Evolutionary conservation across 2,113 vertebrate species (phyloP), one percentile per base, ranked within the genome.

Genomic region (Aldabrachelys gigantea): DNA sequence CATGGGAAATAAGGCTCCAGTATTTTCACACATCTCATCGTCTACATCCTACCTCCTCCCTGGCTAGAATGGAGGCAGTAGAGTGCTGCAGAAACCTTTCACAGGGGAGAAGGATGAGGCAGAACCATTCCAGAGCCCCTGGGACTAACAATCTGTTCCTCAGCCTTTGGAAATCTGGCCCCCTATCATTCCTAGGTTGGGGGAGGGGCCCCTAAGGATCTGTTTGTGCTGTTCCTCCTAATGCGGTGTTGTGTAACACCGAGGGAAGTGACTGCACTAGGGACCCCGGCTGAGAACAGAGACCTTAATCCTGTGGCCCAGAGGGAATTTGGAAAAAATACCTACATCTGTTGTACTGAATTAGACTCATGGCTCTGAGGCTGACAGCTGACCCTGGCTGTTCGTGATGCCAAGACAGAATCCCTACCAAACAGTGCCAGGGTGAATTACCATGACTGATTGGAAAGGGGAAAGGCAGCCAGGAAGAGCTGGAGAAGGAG

Each of bases 281-380:
- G 76, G 84, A 97, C 95, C 96, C 97, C 97, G 87, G 91, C 97
- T 96, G 97, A 98, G 97, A 98, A 97, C 95, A 97, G 97, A 98
- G 93, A 93, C 95, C 97, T 97, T 98, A 97, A 97, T 97, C 97
- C 93, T 94, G 91, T 87, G 95, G 96, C 93, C 89, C 93, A 97
- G 92, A 90, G 95, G 94, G 97, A 97, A 94, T 85, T 97, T 97
- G 97, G 97, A 98, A 96, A 96, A 97, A 97, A 93, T 97, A 97
- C 62, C 80, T 90, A 92, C 97, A 97, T 98, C 96, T 98, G 97
- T 96, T 97, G 89, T 81, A 59, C 89, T 97, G 95, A 95, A 95
- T 98, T 98, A 98, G 85, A 90, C 93, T 98, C 87, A 94, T 95
- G 91, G 92, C 95, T 97, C n/a, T 76, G 85, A 97, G 94, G 89